These are phyloP conservation scores for Anoplolepis gracilipes DNA, from an alignment of 1,140 invertebrate species.

Conservation along the genomic window DNA sequence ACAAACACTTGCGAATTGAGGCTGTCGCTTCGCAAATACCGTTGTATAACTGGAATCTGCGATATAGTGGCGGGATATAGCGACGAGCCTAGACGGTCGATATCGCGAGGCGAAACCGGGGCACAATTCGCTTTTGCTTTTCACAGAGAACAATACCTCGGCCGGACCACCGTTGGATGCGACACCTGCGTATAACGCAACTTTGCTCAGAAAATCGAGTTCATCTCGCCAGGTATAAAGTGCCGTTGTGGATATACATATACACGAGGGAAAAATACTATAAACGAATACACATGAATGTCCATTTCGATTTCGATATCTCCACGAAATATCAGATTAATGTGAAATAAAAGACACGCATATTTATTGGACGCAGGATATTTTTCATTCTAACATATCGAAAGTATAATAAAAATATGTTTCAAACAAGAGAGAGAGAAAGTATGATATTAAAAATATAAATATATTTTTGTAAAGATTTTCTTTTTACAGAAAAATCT, in stretches of 20 bases:
- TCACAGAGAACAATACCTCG: conserved; percentile 59
- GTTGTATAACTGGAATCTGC: conserved; percentile 40
- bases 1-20: background rate
- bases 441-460: background rate
- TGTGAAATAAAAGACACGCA: background rate
- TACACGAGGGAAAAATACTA: background rate
- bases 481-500: background rate
- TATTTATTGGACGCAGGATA: background rate
- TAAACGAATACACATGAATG: background rate
- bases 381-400: background rate
- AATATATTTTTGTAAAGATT: background rate
- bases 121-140: conserved; percentile 54
- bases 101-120: conserved; percentile 45
- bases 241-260: conserved; percentile 33
- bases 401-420: background rate
- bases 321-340: conserved; percentile 5
- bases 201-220: conserved; percentile 61
- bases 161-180: conserved; percentile 42
- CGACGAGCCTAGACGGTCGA: conserved; percentile 46
- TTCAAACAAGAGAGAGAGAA: background rate
- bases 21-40: conserved; percentile 26
- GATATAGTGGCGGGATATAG: conserved; percentile 32
- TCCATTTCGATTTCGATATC: conserved; percentile 12
- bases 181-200: conserved; percentile 62
- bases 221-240: conserved; percentile 59